These are phyloP conservation scores for Marmota flaviventris DNA, from an alignment of 2,113 vertebrate genomes.

Conservation along the genomic window DNA sequence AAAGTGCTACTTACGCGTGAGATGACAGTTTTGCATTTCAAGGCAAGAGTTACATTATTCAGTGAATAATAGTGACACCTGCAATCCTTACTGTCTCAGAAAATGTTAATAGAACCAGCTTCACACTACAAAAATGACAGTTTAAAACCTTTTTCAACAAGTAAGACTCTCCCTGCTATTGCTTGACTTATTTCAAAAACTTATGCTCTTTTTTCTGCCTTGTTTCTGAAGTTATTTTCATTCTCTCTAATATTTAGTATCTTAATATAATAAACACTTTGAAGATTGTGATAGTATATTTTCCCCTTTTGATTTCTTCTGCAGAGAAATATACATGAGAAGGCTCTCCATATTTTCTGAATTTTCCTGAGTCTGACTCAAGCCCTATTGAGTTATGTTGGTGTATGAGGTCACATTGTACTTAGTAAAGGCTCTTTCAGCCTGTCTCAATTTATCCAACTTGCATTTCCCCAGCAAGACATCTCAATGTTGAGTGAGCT, in stretches of 20 bases:
- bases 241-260: not conserved
- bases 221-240: slow-evolving; percentile 21
- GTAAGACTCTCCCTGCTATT: not conserved
- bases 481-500: not conserved
- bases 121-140: not conserved
- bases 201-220: not conserved
- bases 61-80: slow-evolving; percentile 72
- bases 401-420: not conserved
- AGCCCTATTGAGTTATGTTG: not conserved
- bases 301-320: not conserved
- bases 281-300: not conserved
- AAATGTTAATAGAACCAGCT: slow-evolving; percentile 3
- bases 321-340: not conserved
- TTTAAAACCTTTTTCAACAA: slow-evolving; percentile 33
- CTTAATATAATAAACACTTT: not conserved
- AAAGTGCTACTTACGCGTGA: slow-evolving; percentile 27
- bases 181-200: slow-evolving; percentile 15
- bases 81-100: slow-evolving; percentile 38
- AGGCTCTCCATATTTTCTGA: not conserved
- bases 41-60: slow-evolving; percentile 8
- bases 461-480: not conserved
- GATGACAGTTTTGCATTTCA: slow-evolving; percentile 63
- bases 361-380: not conserved
- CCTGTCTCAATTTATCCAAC: not conserved
- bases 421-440: not conserved